Percentiles rank a stretch among this genome's conserved stretches.
phyloP scores from a whole-genome alignment of 2,888 invertebrate genomes.

The Dynastes tityus region DNA sequence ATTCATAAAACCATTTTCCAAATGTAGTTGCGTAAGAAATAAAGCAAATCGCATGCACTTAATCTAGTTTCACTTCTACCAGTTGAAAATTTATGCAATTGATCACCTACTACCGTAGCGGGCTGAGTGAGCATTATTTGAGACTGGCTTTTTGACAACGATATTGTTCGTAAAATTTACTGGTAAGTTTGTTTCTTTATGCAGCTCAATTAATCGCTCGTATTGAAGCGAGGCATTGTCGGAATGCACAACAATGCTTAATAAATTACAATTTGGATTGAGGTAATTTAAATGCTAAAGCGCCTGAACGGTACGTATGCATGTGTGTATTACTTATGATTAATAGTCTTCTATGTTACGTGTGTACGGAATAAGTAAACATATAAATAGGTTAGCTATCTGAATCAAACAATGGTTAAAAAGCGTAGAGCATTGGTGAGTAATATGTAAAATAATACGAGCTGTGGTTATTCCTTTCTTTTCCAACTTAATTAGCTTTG shows the following conservation, averaged over 20 bases:
- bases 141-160: conserved; percentile 11
- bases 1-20: neutral
- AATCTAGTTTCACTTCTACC: conserved; percentile 6
- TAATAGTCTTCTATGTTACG: conserved; percentile 28
- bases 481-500: neutral
- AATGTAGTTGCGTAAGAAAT: neutral
- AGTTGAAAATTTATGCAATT: neutral
- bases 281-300: conserved; percentile 33
- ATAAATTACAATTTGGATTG: conserved; percentile 40
- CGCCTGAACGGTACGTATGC: neutral
- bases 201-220: conserved; percentile 31
- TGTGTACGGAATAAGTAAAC: neutral
- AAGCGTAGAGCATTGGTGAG: conserved; percentile 13
- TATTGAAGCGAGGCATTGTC: conserved; percentile 23
- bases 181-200: conserved; percentile 11
- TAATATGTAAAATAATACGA: conserved; percentile 17
- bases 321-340: conserved; percentile 27
- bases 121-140: neutral
- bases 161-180: conserved; percentile 25
- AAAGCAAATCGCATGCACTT: neutral
- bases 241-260: conserved; percentile 27
- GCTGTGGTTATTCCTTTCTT: neutral
- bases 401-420: conserved; percentile 25
- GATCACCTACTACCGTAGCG: neutral
- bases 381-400: conserved; percentile 8